phyloP scores from a whole-genome alignment of 2,113 vertebrate species.

The Conger conger region DNA sequence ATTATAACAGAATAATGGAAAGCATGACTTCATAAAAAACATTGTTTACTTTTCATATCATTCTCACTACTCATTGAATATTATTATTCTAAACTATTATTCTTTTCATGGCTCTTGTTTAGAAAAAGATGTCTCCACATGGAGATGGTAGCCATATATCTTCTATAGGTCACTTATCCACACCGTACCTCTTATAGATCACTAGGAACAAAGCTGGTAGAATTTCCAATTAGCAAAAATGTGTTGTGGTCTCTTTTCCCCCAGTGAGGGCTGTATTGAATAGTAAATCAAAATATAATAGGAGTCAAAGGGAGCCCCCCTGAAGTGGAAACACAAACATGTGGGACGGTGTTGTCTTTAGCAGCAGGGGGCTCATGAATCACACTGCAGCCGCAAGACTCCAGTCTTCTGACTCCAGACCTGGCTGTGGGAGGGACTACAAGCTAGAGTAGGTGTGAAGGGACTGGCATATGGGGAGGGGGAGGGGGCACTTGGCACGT shows the following conservation, averaged over 20 bases:
- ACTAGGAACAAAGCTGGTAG: background rate
- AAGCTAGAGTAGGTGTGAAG: background rate
- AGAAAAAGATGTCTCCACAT: background rate
- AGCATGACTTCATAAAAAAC: background rate
- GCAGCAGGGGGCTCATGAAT: constrained; percentile 23
- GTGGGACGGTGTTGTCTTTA: constrained; percentile 30
- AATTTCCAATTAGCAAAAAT: constrained; percentile 7
- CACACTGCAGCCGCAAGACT: background rate
- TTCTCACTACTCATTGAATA: background rate
- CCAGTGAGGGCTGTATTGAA: constrained; percentile 15
- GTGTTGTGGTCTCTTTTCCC: background rate
- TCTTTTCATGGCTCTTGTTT: too few species aligned
- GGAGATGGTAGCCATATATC: background rate
- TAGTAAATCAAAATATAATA: constrained; percentile 34
- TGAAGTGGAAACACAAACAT: constrained; percentile 22
- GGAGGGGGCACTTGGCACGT: background rate
- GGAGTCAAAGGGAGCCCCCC: constrained; percentile 23
- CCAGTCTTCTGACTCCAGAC: constrained; percentile 7
- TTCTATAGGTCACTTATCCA: background rate
- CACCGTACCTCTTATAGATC: background rate
- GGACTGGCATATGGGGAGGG: constrained; percentile 1
- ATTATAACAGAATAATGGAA: background rate
- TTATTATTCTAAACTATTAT: background rate
- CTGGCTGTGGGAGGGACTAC: background rate
- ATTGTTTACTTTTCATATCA: background rate